These are phyloP conservation scores for Andrena marginata DNA, from an alignment of 2,888 invertebrate species.

Conservation along the genomic window DNA sequence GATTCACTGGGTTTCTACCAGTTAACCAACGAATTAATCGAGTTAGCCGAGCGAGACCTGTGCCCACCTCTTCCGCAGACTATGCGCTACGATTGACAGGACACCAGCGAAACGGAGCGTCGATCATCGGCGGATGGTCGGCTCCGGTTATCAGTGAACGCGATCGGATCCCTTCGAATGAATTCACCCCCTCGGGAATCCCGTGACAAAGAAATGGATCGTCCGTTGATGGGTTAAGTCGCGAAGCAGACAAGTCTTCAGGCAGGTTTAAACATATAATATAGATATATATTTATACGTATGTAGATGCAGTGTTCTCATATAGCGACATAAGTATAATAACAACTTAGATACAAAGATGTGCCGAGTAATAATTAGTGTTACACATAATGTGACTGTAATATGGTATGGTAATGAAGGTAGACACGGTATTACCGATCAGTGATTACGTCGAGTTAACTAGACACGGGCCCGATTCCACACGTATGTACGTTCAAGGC, in stretches of 20 bases:
- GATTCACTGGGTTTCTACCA: background rate
- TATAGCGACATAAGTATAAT: conserved; percentile 66
- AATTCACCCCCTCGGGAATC: background rate
- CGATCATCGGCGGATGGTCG: conserved; percentile 54
- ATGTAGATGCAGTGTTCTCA: conserved; percentile 62
- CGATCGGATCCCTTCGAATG: conserved; percentile 2
- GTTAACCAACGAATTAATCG: conserved; percentile 30
- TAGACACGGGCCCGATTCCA: conserved; percentile 34
- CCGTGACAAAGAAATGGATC: conserved; percentile 12
- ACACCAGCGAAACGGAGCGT: conserved; percentile 19
- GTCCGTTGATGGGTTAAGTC: conserved; percentile 33
- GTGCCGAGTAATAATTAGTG: conserved; percentile 73
- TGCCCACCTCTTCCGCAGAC: conserved; percentile 33
- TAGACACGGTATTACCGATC: conserved; percentile 57
- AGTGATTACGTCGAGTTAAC: conserved; percentile 49
- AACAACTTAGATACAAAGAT: conserved; percentile 76
- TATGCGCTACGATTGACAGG: conserved; percentile 14
- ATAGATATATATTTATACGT: conserved; percentile 68
- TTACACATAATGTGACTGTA: conserved; percentile 57
- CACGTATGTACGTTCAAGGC: conserved; percentile 18
- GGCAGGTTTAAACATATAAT: conserved; percentile 64
- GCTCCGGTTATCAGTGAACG: conserved; percentile 13
- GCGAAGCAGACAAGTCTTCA: conserved; percentile 59
- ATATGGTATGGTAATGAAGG: conserved; percentile 54
- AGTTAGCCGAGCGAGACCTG: background rate